phyloP scores from a whole-genome alignment of 2,113 vertebrate genomes.

The Gnathonemus longibarbis region DNA sequence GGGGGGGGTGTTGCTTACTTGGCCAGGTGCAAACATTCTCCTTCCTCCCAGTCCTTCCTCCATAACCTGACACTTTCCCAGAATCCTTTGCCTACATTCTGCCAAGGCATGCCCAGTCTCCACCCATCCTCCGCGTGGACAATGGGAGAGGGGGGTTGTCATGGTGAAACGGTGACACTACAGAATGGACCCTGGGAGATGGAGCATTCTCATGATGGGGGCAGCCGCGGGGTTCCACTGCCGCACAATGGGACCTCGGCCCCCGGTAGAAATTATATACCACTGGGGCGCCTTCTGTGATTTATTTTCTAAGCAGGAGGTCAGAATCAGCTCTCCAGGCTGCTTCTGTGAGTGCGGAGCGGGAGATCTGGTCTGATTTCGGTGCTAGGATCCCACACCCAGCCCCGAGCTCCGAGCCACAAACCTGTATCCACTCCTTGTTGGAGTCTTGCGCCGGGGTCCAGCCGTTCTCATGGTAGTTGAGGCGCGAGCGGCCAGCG shows the following conservation, averaged over 20 bases:
- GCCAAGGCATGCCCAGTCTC: not conserved
- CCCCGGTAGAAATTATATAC: not conserved
- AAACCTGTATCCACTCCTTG: slow-evolving; percentile 92
- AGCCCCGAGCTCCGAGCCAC: not conserved
- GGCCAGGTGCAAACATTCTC: not conserved
- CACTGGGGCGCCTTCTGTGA: not conserved
- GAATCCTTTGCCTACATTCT: not conserved
- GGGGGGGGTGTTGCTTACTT: not conserved
- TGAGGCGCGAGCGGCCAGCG: slow-evolving; percentile 80
- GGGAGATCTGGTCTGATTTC: not conserved
- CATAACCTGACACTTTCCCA: not conserved
- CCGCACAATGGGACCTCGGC: not conserved
- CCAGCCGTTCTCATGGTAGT: slow-evolving; percentile 92
- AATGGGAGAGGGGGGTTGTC: not conserved
- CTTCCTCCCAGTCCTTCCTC: not conserved
- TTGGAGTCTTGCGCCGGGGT: slow-evolving; percentile 82
- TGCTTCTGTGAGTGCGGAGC: not conserved
- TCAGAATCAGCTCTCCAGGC: not conserved
- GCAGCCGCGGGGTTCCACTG: not conserved
- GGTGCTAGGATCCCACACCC: not conserved
- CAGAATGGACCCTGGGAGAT: not conserved
- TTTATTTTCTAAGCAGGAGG: not conserved
- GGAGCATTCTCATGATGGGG: not conserved
- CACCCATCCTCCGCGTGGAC: not conserved
- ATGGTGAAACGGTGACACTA: not conserved